phyloP scores from a whole-genome alignment of 1,140 invertebrate genomes.

The Phenacoccus solenopsis region DNA sequence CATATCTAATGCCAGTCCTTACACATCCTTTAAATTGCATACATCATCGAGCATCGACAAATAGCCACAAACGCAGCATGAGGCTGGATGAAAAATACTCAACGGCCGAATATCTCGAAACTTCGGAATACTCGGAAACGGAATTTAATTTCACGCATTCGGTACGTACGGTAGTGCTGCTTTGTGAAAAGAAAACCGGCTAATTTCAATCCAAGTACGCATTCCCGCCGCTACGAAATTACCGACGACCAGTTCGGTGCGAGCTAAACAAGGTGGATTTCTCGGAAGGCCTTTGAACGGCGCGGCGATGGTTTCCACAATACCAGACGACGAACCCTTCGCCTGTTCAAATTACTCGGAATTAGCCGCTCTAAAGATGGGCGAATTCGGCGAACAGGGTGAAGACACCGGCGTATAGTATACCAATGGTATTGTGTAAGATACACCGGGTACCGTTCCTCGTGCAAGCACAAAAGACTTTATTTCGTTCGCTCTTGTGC shows the following conservation, averaged over 20 bases:
- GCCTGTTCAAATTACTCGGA: neutral
- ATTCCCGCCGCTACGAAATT: too few relatives aligned
- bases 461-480: neutral
- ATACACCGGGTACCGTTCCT: neutral
- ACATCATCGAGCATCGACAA: too few relatives aligned
- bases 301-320: neutral
- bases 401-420: neutral
- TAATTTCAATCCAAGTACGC: too few relatives aligned
- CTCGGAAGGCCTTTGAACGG: neutral
- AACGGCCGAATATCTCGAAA: too few relatives aligned
- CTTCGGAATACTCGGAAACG: too few relatives aligned
- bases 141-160: too few relatives aligned
- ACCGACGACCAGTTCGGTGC: neutral
- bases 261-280: neutral
- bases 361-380: neutral
- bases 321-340: neutral
- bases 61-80: too few relatives aligned
- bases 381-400: neutral
- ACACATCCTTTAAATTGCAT: too few relatives aligned
- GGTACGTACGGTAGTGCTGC: too few relatives aligned
- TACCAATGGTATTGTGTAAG: neutral
- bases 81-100: too few relatives aligned
- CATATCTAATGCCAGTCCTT: too few relatives aligned
- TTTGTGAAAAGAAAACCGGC: too few relatives aligned
- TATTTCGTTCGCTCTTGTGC: neutral